Evolutionary conservation across 1,140 invertebrate species (phyloP), one percentile per base, ranked within the genome.

Genomic region (Nasonia longicornis): DNA sequence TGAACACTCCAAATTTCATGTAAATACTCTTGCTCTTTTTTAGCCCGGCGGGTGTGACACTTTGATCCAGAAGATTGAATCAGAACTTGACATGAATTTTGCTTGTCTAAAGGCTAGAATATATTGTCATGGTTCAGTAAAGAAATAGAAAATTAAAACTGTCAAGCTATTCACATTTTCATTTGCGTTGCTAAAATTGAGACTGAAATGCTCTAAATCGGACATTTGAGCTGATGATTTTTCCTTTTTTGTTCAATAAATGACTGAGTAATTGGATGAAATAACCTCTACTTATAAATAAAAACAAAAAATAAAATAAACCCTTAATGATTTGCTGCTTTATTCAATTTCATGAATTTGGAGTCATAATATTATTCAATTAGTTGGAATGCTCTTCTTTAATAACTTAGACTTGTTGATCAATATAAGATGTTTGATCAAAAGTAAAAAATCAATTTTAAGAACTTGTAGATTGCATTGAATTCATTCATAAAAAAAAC

Each of bases 1-100:
- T 76, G 22, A 67, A 83, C 81, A 31, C 72, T 76, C 58, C 76
- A 77, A 12, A 83, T 38, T 66, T 84, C 83, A 11, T 72, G 48
- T 35, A 76, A 42, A 80, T 75, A 69, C 69, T 82, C 78, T 70
- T 70, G 71, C 42, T 83, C 72, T 64, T 48, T 75, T 80, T 71
- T 67, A 45, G 4, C 26, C 26, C 26, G 29, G 4, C 72, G 72
- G 22, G 0, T 8, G 16, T 12, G 22, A 42, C 22, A 58, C 38
- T 63, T 72, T 31, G 20, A 8, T 69, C 66, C 45, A 26, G 22
- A 70, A 31, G 64, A 67, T 4, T 11, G 3, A 16, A 14, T 26
- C 4, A 3, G 22, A 22, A 29, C 22, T n/a, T 67, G 20, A 67
- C 64, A 58, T 67, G 64, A 26, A 67, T 26, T 67, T 67, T 67